Evolutionary conservation across 2,888 invertebrate genomes (phyloP).

Genomic region (Stenoptilia bipunctidactyla): DNA sequence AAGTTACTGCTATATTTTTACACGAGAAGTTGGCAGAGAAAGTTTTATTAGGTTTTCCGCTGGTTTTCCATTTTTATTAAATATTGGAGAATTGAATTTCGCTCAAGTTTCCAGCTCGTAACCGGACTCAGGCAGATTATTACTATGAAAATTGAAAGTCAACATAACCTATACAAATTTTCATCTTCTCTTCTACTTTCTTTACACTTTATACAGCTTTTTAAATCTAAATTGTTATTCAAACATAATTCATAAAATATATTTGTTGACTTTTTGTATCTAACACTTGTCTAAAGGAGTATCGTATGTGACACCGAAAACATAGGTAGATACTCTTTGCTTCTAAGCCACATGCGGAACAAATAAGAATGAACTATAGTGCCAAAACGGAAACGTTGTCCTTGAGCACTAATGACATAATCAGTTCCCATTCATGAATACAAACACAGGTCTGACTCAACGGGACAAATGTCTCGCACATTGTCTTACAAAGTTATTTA

Average conservation of each 20-base stretch:
- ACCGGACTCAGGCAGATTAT: constrained; percentile 11
- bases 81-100: neutral
- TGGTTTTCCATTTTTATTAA: constrained; percentile 5
- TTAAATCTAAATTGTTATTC: too few relatives aligned
- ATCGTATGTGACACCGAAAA: too few relatives aligned
- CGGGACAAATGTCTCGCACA: neutral
- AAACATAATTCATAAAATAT: too few relatives aligned
- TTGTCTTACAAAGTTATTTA: neutral
- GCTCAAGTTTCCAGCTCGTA: neutral
- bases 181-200: too few relatives aligned
- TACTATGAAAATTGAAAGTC: constrained; percentile 33
- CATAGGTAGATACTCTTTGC: too few relatives aligned
- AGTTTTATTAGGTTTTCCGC: constrained; percentile 2
- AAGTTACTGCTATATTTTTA: too few relatives aligned
- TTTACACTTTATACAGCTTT: too few relatives aligned
- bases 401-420: constrained; percentile 30
- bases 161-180: constrained; percentile 18
- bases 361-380: constrained; percentile 5
- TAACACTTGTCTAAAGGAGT: too few relatives aligned
- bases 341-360: neutral
- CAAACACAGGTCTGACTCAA: neutral
- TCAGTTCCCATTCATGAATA: constrained; percentile 6
- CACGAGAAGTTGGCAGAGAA: neutral
- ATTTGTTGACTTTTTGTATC: too few relatives aligned
- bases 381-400: constrained; percentile 25